These are phyloP conservation scores for Tetramorium bicarinatum DNA, from an alignment of 2,888 invertebrate species.

Conservation along the genomic window DNA sequence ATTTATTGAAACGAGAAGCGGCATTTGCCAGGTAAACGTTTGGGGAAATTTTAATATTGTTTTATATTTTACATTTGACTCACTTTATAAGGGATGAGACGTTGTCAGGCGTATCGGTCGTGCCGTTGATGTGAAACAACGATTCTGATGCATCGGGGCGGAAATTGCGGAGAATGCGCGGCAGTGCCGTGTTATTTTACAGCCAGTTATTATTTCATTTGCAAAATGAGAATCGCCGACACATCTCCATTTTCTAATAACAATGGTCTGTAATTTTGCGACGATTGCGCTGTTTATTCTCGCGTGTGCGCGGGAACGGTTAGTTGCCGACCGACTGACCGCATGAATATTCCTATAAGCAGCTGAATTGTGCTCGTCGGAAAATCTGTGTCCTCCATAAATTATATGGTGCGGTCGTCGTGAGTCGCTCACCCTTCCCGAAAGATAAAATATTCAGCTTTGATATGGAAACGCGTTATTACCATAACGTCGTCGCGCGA, in stretches of 20 bases:
- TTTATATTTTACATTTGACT: background rate
- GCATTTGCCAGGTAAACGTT: background rate
- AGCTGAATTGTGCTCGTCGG: constrained; percentile 38
- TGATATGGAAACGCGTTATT: constrained; percentile 50
- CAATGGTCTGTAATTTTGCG: constrained; percentile 24
- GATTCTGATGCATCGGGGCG: background rate
- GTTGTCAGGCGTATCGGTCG: background rate
- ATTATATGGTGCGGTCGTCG: constrained; percentile 35
- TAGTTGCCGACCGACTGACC: background rate
- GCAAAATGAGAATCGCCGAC: constrained; percentile 1
- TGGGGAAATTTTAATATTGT: constrained; percentile 12
- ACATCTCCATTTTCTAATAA: constrained; percentile 41
- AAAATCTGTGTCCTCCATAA: constrained; percentile 38
- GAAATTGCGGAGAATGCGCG: constrained; percentile 4
- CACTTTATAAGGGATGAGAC: background rate
- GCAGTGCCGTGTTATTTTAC: constrained; percentile 1
- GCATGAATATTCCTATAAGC: constrained; percentile 52
- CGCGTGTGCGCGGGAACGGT: background rate
- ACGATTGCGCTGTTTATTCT: constrained; percentile 36
- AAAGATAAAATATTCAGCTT: constrained; percentile 48
- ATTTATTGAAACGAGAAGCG: background rate
- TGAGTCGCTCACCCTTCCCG: background rate
- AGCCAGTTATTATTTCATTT: constrained; percentile 28
- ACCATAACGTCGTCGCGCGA: constrained; percentile 42
- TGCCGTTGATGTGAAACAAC: background rate